phyloP scores from a whole-genome alignment of 2,797 vertebrate genomes.

The Enteromius paludinosus region DNA sequence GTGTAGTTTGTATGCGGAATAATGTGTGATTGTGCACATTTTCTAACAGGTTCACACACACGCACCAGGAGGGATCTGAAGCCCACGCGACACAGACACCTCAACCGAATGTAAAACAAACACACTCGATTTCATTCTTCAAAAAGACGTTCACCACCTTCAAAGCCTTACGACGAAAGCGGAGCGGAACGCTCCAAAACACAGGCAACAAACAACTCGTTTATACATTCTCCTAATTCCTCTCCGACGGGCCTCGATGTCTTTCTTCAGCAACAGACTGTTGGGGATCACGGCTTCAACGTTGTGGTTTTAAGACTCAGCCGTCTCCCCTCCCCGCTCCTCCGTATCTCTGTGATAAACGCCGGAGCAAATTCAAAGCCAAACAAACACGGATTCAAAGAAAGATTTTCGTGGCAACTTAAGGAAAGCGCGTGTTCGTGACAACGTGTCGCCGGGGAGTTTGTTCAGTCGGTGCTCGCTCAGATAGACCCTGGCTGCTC shows the following conservation, averaged over 20 bases:
- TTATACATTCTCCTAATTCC: slow-evolving; percentile 73
- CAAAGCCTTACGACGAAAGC: slow-evolving; percentile 73
- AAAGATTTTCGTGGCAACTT: slow-evolving; percentile 53
- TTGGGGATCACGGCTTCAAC: slow-evolving; percentile 37
- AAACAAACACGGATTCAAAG: slow-evolving; percentile 61
- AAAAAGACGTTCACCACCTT: slow-evolving; percentile 64
- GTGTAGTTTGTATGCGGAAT: background rate
- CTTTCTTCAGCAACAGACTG: slow-evolving; percentile 63
- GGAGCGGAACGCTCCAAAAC: slow-evolving; percentile 71
- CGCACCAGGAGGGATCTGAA: slow-evolving; percentile 51
- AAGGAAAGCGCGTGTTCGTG: slow-evolving; percentile 50
- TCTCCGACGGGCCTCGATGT: slow-evolving; percentile 62
- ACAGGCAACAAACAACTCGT: slow-evolving; percentile 74
- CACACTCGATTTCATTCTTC: slow-evolving; percentile 54
- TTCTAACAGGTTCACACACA: slow-evolving; percentile 10
- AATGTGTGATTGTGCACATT: slow-evolving; percentile 25
- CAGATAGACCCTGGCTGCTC: slow-evolving; percentile 39
- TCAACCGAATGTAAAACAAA: slow-evolving; percentile 64
- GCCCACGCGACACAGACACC: slow-evolving; percentile 51
- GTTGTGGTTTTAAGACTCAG: slow-evolving; percentile 44
- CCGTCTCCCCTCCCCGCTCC: slow-evolving; percentile 33
- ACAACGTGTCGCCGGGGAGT: slow-evolving; percentile 55
- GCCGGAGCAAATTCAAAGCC: slow-evolving; percentile 59
- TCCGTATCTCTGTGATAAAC: slow-evolving; percentile 55
- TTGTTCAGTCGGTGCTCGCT: slow-evolving; percentile 46